Conservation (phyloP, 2,888 invertebrate species). For the Drosophila paucipuncta region DNA sequence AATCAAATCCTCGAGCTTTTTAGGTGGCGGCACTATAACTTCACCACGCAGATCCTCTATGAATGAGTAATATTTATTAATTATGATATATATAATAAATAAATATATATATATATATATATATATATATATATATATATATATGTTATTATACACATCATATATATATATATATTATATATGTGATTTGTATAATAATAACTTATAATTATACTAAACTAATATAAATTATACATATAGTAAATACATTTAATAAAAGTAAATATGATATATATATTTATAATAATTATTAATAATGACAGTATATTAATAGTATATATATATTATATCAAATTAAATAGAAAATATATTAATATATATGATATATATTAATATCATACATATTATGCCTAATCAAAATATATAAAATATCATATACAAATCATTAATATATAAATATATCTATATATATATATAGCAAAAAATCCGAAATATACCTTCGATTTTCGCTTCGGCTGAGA, state of each 20-base stretch:
- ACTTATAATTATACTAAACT: not conserved
- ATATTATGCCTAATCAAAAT: not conserved
- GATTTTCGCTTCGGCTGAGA: slow-evolving; percentile 98
- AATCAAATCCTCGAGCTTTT: slow-evolving; percentile 98
- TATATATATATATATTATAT: not conserved
- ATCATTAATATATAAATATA: not conserved
- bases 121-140: too few relatives aligned
- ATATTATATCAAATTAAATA: not conserved
- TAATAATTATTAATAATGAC: not conserved
- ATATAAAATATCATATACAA: not conserved
- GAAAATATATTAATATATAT: not conserved
- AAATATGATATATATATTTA: not conserved
- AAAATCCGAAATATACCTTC: slow-evolving; percentile 89
- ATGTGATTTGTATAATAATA: not conserved
- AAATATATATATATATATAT: not conserved
- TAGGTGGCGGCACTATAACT: slow-evolving; percentile 91
- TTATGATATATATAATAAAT: not conserved
- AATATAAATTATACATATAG: not conserved
- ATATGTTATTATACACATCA: too few relatives aligned
- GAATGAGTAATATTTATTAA: not conserved
- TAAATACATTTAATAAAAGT: not conserved
- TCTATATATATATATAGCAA: not conserved
- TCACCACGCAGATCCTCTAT: slow-evolving; percentile 93
- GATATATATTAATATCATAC: not conserved
- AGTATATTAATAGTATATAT: not conserved